Evolutionary conservation across 2,797 vertebrate species (phyloP).

Genomic region (Furcifer pardalis): DNA sequence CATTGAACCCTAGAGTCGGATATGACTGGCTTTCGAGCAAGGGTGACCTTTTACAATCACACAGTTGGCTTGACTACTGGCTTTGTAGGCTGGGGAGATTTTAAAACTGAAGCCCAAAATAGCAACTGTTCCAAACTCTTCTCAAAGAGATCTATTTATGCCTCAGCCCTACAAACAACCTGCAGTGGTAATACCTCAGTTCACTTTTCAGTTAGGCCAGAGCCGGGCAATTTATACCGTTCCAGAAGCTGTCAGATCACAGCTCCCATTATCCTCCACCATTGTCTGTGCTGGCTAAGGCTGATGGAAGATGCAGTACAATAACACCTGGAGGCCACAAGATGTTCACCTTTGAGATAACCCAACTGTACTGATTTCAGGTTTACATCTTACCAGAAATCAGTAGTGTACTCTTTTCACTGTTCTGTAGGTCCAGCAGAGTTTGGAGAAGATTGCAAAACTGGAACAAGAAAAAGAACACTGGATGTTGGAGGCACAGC

Average conservation of each 20-base stretch:
- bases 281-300: not conserved
- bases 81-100: no score
- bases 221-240: not conserved
- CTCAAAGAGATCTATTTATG: no score
- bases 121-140: no score
- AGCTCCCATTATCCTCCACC: no score
- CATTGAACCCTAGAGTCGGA: no score
- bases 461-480: constrained; percentile 99
- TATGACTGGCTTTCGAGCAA: no score
- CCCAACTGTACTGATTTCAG: not conserved
- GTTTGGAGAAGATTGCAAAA: constrained; percentile 94
- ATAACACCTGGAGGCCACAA: not conserved
- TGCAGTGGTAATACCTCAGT: constrained; percentile 6
- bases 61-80: no score
- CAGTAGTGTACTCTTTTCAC: not conserved
- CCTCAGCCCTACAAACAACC: not conserved
- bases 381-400: no score
- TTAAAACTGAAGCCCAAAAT: no score
- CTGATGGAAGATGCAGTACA: not conserved
- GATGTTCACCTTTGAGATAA: constrained; percentile 9
- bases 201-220: not conserved
- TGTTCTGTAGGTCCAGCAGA: constrained; percentile 89
- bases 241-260: not conserved
- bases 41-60: no score
- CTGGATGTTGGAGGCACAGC: constrained; percentile 97